Conservation (phyloP, 2,888 invertebrate species). For the Automeris io region DNA sequence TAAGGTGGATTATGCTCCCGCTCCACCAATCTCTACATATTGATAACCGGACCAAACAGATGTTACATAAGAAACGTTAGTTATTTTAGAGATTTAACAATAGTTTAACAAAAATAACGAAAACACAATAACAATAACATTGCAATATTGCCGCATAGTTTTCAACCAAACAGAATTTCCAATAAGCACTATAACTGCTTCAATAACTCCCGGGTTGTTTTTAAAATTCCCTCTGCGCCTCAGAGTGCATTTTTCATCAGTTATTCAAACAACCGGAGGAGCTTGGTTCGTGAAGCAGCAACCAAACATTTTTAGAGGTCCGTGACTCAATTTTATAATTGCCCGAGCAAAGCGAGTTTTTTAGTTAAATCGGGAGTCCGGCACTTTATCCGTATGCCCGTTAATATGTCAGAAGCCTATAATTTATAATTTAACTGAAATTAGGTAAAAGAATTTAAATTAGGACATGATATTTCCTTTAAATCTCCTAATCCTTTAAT, state of each 20-base stretch:
- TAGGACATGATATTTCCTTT: too few species aligned
- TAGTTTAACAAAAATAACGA: too few species aligned
- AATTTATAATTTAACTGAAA: too few species aligned
- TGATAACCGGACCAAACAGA: too few species aligned
- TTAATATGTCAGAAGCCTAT: too few species aligned
- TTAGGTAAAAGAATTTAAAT: too few species aligned
- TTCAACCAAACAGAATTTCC: neutral
- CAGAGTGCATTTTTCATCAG: conserved; percentile 34
- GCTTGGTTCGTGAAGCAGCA: neutral
- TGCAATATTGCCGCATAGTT: neutral
- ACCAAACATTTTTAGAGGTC: conserved; percentile 5
- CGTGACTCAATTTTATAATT: conserved; percentile 8
- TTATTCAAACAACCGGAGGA: conserved; percentile 26
- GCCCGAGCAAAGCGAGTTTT: too few species aligned
- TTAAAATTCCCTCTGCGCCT: conserved; percentile 27
- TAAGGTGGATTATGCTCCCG: too few species aligned
- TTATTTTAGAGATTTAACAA: too few species aligned
- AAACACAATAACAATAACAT: neutral
- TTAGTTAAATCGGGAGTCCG: conserved; percentile 6
- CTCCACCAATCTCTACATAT: too few species aligned
- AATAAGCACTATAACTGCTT: conserved; percentile 8
- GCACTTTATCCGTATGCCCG: neutral
- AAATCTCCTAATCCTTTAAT: too few species aligned
- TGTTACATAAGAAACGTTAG: too few species aligned
- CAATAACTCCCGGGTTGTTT: conserved; percentile 7